Percentiles rank a stretch among this genome's conserved stretches.
Conservation (phyloP, 2,113 vertebrate species). For the Sceloporus tristichus region DNA sequence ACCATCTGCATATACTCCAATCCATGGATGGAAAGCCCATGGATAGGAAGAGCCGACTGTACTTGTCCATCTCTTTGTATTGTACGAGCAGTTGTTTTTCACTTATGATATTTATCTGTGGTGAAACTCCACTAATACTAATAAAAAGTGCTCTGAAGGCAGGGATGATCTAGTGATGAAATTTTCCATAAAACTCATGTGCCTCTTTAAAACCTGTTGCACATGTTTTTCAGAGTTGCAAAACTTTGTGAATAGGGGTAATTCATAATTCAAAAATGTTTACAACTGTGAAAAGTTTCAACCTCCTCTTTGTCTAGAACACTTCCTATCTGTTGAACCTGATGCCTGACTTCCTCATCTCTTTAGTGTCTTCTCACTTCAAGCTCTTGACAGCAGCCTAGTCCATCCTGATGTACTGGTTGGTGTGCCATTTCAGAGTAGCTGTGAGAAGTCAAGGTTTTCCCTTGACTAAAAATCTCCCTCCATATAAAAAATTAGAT, state of each 20-base stretch:
- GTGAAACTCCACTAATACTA: background rate
- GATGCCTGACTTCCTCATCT: background rate
- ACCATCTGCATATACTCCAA: no score
- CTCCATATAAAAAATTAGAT: background rate
- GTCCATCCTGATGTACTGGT: background rate
- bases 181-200: background rate
- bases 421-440: background rate
- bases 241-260: background rate
- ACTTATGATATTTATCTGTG: constrained; percentile 9
- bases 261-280: background rate
- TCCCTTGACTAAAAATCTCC: background rate
- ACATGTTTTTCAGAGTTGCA: background rate
- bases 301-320: background rate
- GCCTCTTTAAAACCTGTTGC: constrained; percentile 10
- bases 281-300: background rate
- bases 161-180: background rate
- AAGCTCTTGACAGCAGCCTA: background rate
- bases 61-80: background rate
- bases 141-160: background rate
- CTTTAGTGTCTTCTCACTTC: background rate
- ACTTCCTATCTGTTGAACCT: background rate
- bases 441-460: background rate
- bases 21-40: no score
- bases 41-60: no score
- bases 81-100: background rate